Percentiles rank a stretch among this genome's conserved stretches.
Conservation (phyloP, 2,888 invertebrate genomes). For the Neuroscelio doddi region DNA sequence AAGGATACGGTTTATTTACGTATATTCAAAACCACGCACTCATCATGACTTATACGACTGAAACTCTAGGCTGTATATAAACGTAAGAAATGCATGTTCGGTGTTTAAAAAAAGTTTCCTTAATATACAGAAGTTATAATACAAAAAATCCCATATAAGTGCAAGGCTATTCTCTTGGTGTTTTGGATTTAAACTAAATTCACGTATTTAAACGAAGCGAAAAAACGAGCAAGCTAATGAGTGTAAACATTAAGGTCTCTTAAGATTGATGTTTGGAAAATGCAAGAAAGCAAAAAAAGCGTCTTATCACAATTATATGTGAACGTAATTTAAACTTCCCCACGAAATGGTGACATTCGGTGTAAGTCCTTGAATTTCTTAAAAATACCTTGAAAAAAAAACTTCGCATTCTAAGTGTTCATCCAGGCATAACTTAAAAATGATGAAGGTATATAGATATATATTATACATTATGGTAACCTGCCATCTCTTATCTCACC, state of each 20-base stretch:
- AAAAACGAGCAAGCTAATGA: slow-evolving; percentile 61
- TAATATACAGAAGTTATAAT: slow-evolving; percentile 59
- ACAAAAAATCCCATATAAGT: slow-evolving; percentile 54
- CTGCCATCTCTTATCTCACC: slow-evolving; percentile 50
- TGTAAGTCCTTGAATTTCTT: slow-evolving; percentile 54
- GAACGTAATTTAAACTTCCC: slow-evolving; percentile 60
- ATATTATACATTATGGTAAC: slow-evolving; percentile 47
- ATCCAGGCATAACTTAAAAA: slow-evolving; percentile 56
- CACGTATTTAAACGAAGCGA: slow-evolving; percentile 64
- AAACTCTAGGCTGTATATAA: slow-evolving; percentile 71
- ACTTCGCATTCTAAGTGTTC: slow-evolving; percentile 63
- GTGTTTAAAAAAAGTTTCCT: slow-evolving; percentile 67
- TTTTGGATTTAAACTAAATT: slow-evolving; percentile 70
- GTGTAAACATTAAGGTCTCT: slow-evolving; percentile 67
- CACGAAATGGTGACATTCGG: slow-evolving; percentile 48
- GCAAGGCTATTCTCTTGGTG: slow-evolving; percentile 70
- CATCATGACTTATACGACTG: slow-evolving; percentile 67
- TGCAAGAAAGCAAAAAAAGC: slow-evolving; percentile 54
- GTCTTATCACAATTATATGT: slow-evolving; percentile 68
- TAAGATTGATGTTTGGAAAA: slow-evolving; percentile 60
- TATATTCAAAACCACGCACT: slow-evolving; percentile 51
- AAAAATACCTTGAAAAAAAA: slow-evolving; percentile 54
- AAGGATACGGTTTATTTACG: slow-evolving; percentile 42
- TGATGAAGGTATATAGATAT: slow-evolving; percentile 45
- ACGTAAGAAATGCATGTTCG: slow-evolving; percentile 72